These are phyloP conservation scores for Acronicta aceris DNA, from an alignment of 2,888 invertebrate species.

Conservation along the genomic window DNA sequence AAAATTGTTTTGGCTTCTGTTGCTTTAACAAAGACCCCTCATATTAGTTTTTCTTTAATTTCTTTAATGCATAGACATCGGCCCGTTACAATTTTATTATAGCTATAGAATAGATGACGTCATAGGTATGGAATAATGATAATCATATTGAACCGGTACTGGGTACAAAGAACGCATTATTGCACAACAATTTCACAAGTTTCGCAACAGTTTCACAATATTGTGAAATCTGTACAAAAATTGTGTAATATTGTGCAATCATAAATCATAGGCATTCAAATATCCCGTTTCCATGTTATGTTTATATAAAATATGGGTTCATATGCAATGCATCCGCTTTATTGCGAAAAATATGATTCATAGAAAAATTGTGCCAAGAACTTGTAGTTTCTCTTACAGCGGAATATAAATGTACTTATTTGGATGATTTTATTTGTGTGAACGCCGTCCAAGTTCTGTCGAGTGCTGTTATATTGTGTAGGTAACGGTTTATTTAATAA, in stretches of 20 bases:
- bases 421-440: slow-evolving; percentile 28
- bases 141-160: too few relatives aligned
- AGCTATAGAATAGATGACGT: too few relatives aligned
- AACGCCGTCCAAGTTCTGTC: slow-evolving; percentile 15
- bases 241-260: slow-evolving; percentile 57
- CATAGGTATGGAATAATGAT: too few relatives aligned
- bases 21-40: too few relatives aligned
- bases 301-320: slow-evolving; percentile 57
- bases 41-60: too few relatives aligned
- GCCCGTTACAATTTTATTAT: too few relatives aligned
- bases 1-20: too few relatives aligned
- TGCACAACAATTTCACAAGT: slow-evolving; percentile 51
- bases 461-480: slow-evolving; percentile 10
- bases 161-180: slow-evolving; percentile 10
- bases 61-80: too few relatives aligned
- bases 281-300: slow-evolving; percentile 45
- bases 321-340: slow-evolving; percentile 54
- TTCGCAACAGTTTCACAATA: slow-evolving; percentile 54
- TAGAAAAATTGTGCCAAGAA: slow-evolving; percentile 61
- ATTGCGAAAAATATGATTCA: slow-evolving; percentile 51
- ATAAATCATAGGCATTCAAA: slow-evolving; percentile 57
- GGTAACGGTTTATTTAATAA: slow-evolving; percentile 6
- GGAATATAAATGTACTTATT: slow-evolving; percentile 53
- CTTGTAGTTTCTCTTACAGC: slow-evolving; percentile 28
- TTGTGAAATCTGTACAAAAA: slow-evolving; percentile 56